Conservation (phyloP, 2,888 invertebrate species). For the Bursaphelenchus okinawaensis region DNA sequence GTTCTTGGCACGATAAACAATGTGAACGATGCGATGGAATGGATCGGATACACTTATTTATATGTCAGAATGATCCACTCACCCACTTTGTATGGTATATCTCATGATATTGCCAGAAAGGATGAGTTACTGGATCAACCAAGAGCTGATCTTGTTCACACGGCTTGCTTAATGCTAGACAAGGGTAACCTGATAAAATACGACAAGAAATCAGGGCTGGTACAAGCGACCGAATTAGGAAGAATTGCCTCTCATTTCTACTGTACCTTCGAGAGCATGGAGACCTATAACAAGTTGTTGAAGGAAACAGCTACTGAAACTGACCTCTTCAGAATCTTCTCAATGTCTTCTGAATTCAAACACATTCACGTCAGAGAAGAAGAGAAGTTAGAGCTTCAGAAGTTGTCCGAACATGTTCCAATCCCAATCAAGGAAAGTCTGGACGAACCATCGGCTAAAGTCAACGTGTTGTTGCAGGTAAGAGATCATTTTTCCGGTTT, state of each 20-base stretch:
- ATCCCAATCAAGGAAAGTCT: constrained; percentile 98
- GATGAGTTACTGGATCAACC: constrained; percentile 81
- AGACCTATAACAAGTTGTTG: constrained; percentile 87
- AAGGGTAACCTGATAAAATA: constrained; percentile 90
- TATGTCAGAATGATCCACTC: constrained; percentile 89
- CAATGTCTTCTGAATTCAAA: constrained; percentile 89
- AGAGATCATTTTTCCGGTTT: neutral
- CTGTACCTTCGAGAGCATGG: constrained; percentile 91
- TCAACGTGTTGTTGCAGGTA: constrained; percentile 56
- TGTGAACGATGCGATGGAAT: constrained; percentile 81
- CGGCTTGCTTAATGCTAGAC: constrained; percentile 82
- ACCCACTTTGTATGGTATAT: constrained; percentile 71
- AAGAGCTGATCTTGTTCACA: constrained; percentile 88
- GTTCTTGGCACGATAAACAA: constrained; percentile 89
- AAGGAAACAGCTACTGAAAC: constrained; percentile 95
- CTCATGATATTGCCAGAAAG: constrained; percentile 63
- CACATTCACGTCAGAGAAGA: constrained; percentile 65
- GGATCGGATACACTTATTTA: constrained; percentile 92
- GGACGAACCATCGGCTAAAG: constrained; percentile 92
- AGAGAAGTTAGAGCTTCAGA: constrained; percentile 91
- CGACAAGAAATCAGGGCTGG: constrained; percentile 82
- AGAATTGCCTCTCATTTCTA: constrained; percentile 97
- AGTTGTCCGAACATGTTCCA: constrained; percentile 88
- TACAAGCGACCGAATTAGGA: constrained; percentile 86
- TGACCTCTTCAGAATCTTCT: constrained; percentile 92